Conservation (phyloP, 2,797 vertebrate species). For the Orestias chungarensis region DNA sequence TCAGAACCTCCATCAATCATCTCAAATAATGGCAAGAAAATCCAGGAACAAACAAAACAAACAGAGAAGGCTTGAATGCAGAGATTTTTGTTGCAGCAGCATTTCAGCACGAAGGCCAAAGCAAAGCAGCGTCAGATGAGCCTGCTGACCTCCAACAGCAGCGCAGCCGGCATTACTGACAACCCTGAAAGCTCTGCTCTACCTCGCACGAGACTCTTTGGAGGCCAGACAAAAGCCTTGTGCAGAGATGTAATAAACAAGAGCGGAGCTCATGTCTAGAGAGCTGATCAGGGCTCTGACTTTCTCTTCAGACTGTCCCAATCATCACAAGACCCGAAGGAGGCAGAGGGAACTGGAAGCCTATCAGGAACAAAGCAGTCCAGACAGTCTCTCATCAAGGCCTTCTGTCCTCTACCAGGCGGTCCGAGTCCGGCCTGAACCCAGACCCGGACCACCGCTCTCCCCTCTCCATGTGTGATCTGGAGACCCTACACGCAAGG, state of each 20-base stretch:
- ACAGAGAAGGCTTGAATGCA: conserved; percentile 8
- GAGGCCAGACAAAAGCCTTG: conserved; percentile 6
- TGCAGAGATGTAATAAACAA: conserved; percentile 6
- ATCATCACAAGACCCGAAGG: conserved; percentile 15
- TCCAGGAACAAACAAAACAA: conserved; percentile 12
- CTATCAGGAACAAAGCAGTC: conserved; percentile 17
- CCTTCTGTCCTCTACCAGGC: conserved; percentile 9
- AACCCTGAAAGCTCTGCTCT: not conserved
- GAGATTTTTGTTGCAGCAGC: not conserved
- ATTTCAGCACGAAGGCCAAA: conserved; percentile 24
- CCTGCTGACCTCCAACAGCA: conserved; percentile 21
- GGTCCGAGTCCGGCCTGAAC: conserved; percentile 2
- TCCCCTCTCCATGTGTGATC: conserved; percentile 12
- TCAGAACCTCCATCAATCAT: conserved; percentile 29
- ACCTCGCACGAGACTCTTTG: not conserved
- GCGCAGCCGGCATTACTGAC: not conserved
- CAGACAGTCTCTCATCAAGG: conserved; percentile 6
- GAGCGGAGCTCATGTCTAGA: not conserved
- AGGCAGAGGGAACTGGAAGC: conserved; percentile 13
- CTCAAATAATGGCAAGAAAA: conserved; percentile 32
- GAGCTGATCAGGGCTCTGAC: no score
- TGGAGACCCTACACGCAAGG: conserved; percentile 23
- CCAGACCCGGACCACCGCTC: conserved; percentile 21
- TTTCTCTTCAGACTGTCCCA: not conserved
- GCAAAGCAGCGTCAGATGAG: conserved; percentile 6